Percentiles rank a stretch among this genome's conserved stretches.
Evolutionary conservation across 2,113 vertebrate genomes (phyloP).

Genomic region (Aramus guarauna): DNA sequence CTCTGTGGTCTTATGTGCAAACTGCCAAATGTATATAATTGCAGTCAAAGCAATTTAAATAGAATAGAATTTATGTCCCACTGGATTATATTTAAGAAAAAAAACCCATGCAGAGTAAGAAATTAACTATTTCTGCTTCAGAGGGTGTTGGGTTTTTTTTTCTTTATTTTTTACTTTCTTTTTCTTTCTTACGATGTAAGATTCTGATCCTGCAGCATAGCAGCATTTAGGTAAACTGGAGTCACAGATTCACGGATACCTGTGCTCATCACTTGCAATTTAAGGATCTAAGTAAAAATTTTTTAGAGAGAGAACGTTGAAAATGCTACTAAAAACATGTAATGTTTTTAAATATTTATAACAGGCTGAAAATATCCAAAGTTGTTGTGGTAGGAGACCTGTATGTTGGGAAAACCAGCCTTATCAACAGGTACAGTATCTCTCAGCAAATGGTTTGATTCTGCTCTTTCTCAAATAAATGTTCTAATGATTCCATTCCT

Average conservation of each 20-base stretch:
- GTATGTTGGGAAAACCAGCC: constrained; percentile 90
- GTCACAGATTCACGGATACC: neutral
- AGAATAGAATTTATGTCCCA: neutral
- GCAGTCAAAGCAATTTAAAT: neutral
- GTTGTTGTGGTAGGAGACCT: constrained; percentile 90
- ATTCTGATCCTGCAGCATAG: neutral
- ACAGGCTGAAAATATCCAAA: constrained; percentile 87
- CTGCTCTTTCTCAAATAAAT: neutral
- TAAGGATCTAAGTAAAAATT: neutral
- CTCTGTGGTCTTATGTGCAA: neutral
- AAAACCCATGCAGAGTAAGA: neutral
- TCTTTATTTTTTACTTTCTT: neutral
- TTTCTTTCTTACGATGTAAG: neutral
- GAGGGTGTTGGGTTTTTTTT: no score
- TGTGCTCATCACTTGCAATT: neutral
- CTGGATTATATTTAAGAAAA: neutral
- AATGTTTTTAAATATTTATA: constrained; percentile 10
- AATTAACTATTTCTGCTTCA: neutral
- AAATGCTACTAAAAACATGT: neutral
- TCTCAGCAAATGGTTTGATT: neutral
- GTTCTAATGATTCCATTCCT: neutral
- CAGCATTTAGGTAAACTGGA: neutral
- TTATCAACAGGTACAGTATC: constrained; percentile 85
- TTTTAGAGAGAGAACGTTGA: neutral
- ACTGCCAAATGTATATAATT: neutral